Evolutionary conservation across 1,140 invertebrate species (phyloP).

Genomic region (Hesperophylax magnus): DNA sequence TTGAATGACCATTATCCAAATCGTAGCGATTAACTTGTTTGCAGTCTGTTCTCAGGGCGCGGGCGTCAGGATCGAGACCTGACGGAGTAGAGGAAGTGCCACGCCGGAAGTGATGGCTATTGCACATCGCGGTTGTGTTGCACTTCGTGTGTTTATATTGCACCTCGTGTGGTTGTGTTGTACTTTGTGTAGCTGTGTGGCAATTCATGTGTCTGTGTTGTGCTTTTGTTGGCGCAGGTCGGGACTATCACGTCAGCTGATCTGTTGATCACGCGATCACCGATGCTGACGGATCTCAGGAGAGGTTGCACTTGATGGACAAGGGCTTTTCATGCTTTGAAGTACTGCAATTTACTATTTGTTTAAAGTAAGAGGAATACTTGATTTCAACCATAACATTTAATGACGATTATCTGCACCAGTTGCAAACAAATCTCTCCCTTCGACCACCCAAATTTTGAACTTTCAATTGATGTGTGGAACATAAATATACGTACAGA

Average conservation of each 20-base stretch:
- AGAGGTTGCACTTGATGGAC: background rate
- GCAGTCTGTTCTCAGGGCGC: background rate
- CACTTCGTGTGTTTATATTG: too few relatives aligned
- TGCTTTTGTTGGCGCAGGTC: background rate
- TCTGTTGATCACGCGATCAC: background rate
- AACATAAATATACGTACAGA: too few relatives aligned
- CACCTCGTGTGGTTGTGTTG: too few relatives aligned
- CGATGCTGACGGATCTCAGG: background rate
- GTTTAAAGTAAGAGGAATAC: too few relatives aligned
- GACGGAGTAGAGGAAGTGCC: slow-evolving; percentile 5
- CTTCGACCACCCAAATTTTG: too few relatives aligned
- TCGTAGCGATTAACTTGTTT: slow-evolving; percentile 33
- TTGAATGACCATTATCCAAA: slow-evolving; percentile 24
- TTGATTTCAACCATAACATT: too few relatives aligned
- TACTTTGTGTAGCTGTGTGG: too few relatives aligned
- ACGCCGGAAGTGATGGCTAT: slow-evolving; percentile 19
- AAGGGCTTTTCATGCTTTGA: background rate
- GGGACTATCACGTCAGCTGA: background rate
- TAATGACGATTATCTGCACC: too few relatives aligned
- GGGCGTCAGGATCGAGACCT: background rate
- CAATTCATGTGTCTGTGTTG: too few relatives aligned
- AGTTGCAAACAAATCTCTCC: too few relatives aligned
- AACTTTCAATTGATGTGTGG: too few relatives aligned
- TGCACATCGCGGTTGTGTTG: background rate
- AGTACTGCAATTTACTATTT: too few relatives aligned